These are phyloP conservation scores for Sepiola atlantica DNA, from an alignment of 2,888 invertebrate genomes.

Conservation along the genomic window DNA sequence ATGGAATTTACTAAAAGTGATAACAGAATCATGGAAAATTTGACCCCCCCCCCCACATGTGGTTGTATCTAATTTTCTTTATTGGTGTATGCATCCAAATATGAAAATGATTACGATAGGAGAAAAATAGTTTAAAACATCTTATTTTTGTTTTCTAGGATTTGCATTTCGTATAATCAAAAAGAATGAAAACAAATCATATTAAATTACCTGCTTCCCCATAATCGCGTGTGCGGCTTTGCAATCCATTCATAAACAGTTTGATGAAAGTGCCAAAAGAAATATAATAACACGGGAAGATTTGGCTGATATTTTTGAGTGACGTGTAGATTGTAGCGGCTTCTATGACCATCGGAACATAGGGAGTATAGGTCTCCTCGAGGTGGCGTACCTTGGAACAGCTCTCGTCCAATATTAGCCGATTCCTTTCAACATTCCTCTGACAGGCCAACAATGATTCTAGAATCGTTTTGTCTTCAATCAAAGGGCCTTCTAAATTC, in stretches of 20 bases:
- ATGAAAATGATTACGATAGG: neutral
- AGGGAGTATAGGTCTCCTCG: slow-evolving; percentile 70
- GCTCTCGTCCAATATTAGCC: slow-evolving; percentile 70
- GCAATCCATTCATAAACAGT: slow-evolving; percentile 65
- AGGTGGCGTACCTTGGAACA: slow-evolving; percentile 68
- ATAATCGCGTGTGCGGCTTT: slow-evolving; percentile 68
- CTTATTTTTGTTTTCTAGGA: neutral
- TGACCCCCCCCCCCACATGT: no score
- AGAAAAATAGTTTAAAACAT: neutral
- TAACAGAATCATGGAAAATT: no score
- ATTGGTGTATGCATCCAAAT: neutral
- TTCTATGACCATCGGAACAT: slow-evolving; percentile 69
- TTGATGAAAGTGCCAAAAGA: slow-evolving; percentile 68
- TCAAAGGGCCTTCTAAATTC: slow-evolving; percentile 66
- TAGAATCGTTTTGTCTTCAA: slow-evolving; percentile 72
- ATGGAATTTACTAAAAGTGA: no score
- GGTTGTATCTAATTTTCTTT: neutral
- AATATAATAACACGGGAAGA: slow-evolving; percentile 69
- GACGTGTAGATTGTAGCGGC: slow-evolving; percentile 70
- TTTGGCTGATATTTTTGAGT: slow-evolving; percentile 65
- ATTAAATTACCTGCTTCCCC: slow-evolving; percentile 65
- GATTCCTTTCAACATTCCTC: slow-evolving; percentile 66
- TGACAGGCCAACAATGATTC: slow-evolving; percentile 69
- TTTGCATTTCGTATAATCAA: neutral
- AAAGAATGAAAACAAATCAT: neutral